These are phyloP conservation scores for Rhadina sibilatrix DNA, from an alignment of 2,113 vertebrate genomes.

Conservation along the genomic window DNA sequence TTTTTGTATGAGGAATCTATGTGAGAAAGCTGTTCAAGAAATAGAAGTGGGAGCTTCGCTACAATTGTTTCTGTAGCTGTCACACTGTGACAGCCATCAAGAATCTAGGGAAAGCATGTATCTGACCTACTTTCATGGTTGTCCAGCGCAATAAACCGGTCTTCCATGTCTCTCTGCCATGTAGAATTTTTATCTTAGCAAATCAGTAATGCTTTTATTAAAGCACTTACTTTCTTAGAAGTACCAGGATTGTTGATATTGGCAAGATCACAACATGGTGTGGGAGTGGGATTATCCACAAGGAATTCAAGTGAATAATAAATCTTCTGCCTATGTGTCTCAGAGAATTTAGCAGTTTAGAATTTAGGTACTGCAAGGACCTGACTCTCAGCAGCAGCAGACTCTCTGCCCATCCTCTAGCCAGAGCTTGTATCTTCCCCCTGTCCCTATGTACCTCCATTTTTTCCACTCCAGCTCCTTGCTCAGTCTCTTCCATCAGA, in stretches of 20 bases:
- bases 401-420: background rate
- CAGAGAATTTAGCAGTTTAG: background rate
- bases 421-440: fast-evolving
- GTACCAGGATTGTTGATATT: background rate
- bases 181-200: conserved; percentile 65
- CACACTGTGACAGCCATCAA: conserved; percentile 51
- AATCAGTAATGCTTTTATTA: conserved; percentile 60
- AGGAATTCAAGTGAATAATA: background rate
- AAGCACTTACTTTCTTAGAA: background rate
- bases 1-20: conserved; percentile 51
- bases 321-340: background rate
- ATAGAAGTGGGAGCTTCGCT: conserved; percentile 64
- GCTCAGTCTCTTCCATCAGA: background rate
- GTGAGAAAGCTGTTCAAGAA: conserved; percentile 69
- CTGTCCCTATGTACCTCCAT: background rate
- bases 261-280: background rate
- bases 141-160: conserved; percentile 41
- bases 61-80: conserved; percentile 55
- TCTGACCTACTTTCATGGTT: conserved; percentile 65
- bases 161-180: conserved; percentile 62
- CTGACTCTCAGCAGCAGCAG: background rate
- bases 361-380: background rate
- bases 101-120: conserved; percentile 68
- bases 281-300: background rate
- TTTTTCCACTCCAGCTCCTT: background rate